These are phyloP conservation scores for Tragulus kanchil DNA, from an alignment of 2,113 vertebrate species.

Conservation along the genomic window DNA sequence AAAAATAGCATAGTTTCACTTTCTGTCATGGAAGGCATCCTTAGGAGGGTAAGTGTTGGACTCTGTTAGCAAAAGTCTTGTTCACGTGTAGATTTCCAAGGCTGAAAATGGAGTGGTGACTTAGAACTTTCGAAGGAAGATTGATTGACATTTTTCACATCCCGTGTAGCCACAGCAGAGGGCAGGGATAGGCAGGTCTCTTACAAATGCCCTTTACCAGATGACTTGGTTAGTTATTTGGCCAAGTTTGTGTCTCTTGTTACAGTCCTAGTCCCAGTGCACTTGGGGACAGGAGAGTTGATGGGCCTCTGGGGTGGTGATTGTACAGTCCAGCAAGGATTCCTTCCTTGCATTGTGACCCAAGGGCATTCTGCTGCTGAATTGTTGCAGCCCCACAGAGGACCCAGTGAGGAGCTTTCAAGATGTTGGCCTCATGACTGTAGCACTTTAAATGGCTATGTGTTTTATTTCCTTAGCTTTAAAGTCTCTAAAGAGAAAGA, in stretches of 20 bases:
- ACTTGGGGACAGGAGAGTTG: slow-evolving; percentile 1
- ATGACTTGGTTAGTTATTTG: slow-evolving; percentile 22
- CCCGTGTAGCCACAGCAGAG: neutral
- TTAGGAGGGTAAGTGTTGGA: neutral
- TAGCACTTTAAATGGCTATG: neutral
- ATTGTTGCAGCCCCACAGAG: neutral
- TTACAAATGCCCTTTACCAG: neutral
- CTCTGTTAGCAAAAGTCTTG: neutral
- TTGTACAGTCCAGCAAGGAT: neutral
- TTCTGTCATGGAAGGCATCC: neutral
- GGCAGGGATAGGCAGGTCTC: neutral
- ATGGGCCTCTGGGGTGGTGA: slow-evolving; percentile 21
- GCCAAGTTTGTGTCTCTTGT: slow-evolving; percentile 20
- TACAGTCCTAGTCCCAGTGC: slow-evolving; percentile 37
- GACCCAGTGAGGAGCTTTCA: neutral
- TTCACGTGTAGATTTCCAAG: neutral
- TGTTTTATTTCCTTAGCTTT: slow-evolving; percentile 23
- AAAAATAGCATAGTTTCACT: neutral
- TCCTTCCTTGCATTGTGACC: neutral
- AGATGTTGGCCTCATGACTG: neutral
- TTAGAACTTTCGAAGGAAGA: neutral
- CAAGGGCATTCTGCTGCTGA: neutral
- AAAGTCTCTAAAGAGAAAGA: slow-evolving; percentile 39
- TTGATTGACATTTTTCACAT: neutral
- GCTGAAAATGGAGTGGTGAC: neutral